Evolutionary conservation across 2,113 vertebrate species (phyloP), one percentile per base, ranked within the genome.

Genomic region (Orthonyx spaldingii): DNA sequence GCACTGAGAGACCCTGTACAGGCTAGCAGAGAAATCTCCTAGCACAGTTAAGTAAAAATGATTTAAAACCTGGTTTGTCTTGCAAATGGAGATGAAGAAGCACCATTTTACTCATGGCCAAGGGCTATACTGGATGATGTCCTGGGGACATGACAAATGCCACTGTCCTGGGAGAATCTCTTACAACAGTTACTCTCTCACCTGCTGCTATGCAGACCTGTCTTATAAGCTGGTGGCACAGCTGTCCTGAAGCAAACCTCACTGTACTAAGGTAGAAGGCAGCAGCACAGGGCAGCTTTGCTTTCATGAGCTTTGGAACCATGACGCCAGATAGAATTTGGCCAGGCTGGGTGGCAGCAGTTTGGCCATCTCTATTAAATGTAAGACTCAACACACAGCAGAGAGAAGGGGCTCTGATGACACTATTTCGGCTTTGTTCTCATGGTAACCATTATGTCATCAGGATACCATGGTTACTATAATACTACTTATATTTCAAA

Each of bases 391-490:
- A 69, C 50, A 63, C 75, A 71, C 39, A 84, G 94, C 84, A 89
- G 66, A 89, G 83, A 93, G 81, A 94, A 95, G 93, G 61, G 95
- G 79, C 64, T 95, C 89, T 93, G 93, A 94, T 97, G 94, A 94
- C 96, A 97, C 95, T 91, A 78, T 96, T 97, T 95, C 94, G 94
- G 93, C 90, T 94, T 96, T 96, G 97, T 97, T 97, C 93, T 97
- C 97, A 97, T 97, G 97, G 97, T 97, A 97, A 97, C 97, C 87
- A 70, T 97, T 96, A 96, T 97, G 96, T 96, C 96, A 97, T 91
- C 92, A 94, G 93, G 93, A 93, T 97, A 89, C 97, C 97, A 97
- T 97, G 97, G 97, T 97, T 96, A 97, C 97, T 81, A 52, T 87
- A 96, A 96, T 95, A 94, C 91, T 97, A 79, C 90, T 96, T 96